Evolutionary conservation across 2,888 invertebrate genomes (phyloP), one percentile per base, ranked within the genome.

Genomic region (Metalampra italica): DNA sequence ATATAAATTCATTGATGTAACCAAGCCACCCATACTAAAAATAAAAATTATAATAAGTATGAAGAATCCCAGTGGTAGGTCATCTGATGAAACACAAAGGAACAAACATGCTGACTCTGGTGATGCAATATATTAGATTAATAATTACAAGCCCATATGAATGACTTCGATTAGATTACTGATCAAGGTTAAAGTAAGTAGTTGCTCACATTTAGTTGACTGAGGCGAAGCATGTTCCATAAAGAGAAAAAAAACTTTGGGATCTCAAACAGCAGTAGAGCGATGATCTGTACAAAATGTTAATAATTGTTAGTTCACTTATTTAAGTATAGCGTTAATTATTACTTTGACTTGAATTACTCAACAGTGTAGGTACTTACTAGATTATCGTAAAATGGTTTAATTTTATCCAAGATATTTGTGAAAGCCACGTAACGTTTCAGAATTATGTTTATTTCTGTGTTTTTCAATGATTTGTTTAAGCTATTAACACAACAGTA

Each of bases 331-430:
- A 14, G 7, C 3, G 22, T 22, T 22, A 22, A 22, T 22, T 22
- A 3, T 22, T 22, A 22, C 2, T 22, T 22, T 22, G 5, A 2
- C 22, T 22, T 22, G 22, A 5, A 22, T 22, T 22, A 22, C 22
- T 22, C 22, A 22, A 22, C 22, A 22, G 22, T n/a, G n/a, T n/a
- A n/a, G n/a, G n/a, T 22, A 47, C 50, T 46, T 43, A 55, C 55
- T 47, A 55, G n/a, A 34, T 43, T 51, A 14, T 44, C 44, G 38
- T 50, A 53, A 36, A 53, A 29, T 7, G 51, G 50, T 41, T 15
- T 55, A 9, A 55, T 50, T 41, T 47, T 49, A 9, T 53, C 40
- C 8, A 38, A 50, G 46, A 45, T 37, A 4, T 49, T 29, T 4
- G 43, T 14, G 7, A 53, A 13, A 36, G 32, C 32, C n/a, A 45